Base-by-base conservation (phyloP, 2,888 invertebrate species). In the Lordiphosa fenestrarum region DNA sequence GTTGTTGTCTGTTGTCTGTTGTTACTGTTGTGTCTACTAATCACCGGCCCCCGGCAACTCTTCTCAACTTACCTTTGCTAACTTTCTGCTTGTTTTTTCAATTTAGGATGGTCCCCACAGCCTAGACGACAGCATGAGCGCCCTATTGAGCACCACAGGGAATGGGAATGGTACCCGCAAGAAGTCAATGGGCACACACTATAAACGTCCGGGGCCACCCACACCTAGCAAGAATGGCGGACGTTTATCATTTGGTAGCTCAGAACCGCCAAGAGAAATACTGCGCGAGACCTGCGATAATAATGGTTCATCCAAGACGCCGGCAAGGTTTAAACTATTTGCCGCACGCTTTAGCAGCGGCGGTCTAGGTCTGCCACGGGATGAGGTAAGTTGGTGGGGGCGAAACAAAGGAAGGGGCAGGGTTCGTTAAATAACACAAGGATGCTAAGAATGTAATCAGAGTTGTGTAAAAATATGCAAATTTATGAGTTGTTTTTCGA, bases 141-240 rank as follows among this genome's bases (percentile, higher is more conserved):
- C 90, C 49, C 81, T 91, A 36, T 77, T 92, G 1, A 87, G 85
- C 47, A 82, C 86, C 4, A 86, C 86, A 0, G 70, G 66, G 19
- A 58, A 53, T 12, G 61, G 54, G 13, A 85, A 89, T 89, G 86
- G 86, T 3, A 86, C 76, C 69, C 92, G 74, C 49, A 89, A 87
- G 87, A 87, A 87, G 91, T 92, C 87, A 91, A 93, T 88, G 90
- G 92, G 55, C 87, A 95, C 94, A 0, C 93, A 94, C 0, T 96
- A 96, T 87, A 95, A 95, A 90, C 94, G 93, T 82, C 96, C 96
- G 0, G 96, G 96, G 0, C 96, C 95, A 42, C 96, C 96, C 21
- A 96, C 96, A 1, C 96, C 96, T 0, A 95, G 95, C 89, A 96
- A 95, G 90, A 94, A 95, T 87, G 95, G 94, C 9, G 93, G 94